Percentiles rank a stretch among this genome's conserved stretches.
Evolutionary conservation across 37 sponge, comb jelly and placozoan species (phyloP).

Genomic region (Bolinopsis microptera): DNA sequence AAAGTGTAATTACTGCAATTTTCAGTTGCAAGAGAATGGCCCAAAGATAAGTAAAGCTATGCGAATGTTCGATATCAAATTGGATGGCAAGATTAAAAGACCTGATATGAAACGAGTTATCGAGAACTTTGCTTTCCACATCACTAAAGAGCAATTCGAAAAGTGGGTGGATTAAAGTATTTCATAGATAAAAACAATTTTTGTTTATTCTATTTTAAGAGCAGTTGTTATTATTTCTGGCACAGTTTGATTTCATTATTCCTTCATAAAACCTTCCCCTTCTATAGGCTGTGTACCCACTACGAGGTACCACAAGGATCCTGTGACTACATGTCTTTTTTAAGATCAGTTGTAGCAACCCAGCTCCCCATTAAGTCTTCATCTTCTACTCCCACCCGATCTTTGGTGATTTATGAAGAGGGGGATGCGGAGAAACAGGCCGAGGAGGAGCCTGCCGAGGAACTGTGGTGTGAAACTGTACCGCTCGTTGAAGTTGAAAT

Average conservation of each 20-base stretch:
- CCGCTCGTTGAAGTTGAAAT: constrained; percentile 57
- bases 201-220: too few relatives aligned
- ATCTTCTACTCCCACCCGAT: constrained; percentile 18
- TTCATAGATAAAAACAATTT: not conserved
- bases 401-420: constrained; percentile 58
- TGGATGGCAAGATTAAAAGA: constrained; percentile 40
- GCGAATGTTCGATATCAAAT: constrained; percentile 36
- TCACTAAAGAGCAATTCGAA: constrained; percentile 45
- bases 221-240: too few relatives aligned
- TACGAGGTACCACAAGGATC: not conserved
- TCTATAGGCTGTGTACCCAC: constrained; percentile 5
- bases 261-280: too few relatives aligned
- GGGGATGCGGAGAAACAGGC: constrained; percentile 19
- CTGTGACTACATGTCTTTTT: constrained; percentile 53
- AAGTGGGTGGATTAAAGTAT: not conserved
- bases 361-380: constrained; percentile 60
- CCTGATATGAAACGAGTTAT: constrained; percentile 57
- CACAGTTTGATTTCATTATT: too few relatives aligned
- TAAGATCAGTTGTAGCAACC: constrained; percentile 33
- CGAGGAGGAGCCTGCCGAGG: not conserved
- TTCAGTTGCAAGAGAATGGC: constrained; percentile 48
- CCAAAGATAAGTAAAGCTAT: constrained; percentile 37
- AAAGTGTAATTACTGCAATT: not conserved
- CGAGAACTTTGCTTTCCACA: constrained; percentile 65
- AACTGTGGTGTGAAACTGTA: constrained; percentile 59